Evolutionary conservation across 2,797 vertebrate species (phyloP).

Genomic region (Sardinella longiceps): DNA sequence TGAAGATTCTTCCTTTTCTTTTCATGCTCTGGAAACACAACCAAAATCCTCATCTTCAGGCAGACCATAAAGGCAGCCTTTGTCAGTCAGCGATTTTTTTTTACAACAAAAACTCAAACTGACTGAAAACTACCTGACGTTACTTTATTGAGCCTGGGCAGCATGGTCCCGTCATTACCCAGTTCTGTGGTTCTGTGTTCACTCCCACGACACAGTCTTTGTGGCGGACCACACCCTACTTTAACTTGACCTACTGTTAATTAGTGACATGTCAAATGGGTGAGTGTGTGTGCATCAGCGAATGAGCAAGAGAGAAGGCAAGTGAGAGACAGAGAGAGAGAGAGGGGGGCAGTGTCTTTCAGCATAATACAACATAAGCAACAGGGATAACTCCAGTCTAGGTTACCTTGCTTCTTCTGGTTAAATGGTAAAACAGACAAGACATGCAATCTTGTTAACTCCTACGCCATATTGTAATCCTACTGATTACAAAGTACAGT

Average conservation of each 20-base stretch:
- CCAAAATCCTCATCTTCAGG: constrained; percentile 69
- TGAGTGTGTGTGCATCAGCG: constrained; percentile 70
- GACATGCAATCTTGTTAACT: background rate
- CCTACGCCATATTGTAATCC: background rate
- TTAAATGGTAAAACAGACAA: background rate
- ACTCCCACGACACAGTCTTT: constrained; percentile 12
- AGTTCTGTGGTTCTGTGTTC: background rate
- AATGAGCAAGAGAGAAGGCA: background rate
- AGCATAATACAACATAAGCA: background rate
- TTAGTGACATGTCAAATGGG: constrained; percentile 68
- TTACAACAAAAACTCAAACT: background rate
- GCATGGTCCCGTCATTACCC: background rate
- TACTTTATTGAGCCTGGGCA: background rate
- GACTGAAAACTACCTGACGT: background rate
- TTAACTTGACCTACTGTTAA: constrained; percentile 62
- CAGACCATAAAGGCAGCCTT: background rate
- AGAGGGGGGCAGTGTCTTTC: background rate
- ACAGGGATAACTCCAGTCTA: background rate
- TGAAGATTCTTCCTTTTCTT: constrained; percentile 63
- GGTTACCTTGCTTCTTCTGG: background rate
- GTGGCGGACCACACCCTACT: constrained; percentile 58
- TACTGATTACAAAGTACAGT: background rate
- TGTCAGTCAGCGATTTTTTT: constrained; percentile 39
- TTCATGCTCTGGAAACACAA: constrained; percentile 66
- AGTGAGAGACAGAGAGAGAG: background rate